Base-by-base conservation (phyloP, 2,797 vertebrate species). In the Clarias pachynema region DNA sequence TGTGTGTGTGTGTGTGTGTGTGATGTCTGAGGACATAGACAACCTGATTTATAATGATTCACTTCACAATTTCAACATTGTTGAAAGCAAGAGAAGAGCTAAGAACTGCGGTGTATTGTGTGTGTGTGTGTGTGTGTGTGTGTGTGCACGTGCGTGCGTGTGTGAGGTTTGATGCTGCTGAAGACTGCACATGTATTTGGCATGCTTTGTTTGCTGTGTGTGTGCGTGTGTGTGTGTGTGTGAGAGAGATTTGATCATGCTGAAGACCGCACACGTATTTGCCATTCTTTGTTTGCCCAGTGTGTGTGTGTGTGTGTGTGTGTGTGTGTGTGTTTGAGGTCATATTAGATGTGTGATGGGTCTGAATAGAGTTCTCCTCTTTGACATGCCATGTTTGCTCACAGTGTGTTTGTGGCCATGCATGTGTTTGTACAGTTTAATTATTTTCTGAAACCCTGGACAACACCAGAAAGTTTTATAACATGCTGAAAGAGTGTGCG, bases 371-470 rank as follows among this genome's bases (percentile, higher is more conserved):
- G 70, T 18, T 78, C 66, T 87, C 82, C 44, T 85, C 40, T 78
- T 59, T 81, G 79, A 81, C 72, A 77, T 78, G 56, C 15, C 6
- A 16, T 87, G 73, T 82, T 80, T 86, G 81, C 53, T 80, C 31
- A 74, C 60, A 34, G 78, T 87, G 56, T 20, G 66, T 81, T 72
- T 83, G 69, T 81, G 70, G 59, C 49, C 63, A 56, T 80, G 56
- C 57, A 15, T 79, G 59, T 78, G 81, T 86, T 83, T 89, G 84
- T 82, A 78, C 70, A 5, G 44, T 44, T 80, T 83, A 82, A 86
- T 86, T 83, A 84, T 86, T 86, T 81, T 86, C 79, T 83, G 56
- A 65, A 68, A 84, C 60, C 68, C 83, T 34, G 59, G 79, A 86
- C 31, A 83, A 86, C 31, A 83, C 78, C 56, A 82, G 72, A 72